phyloP scores from a whole-genome alignment of 2,113 vertebrate species.

The Otis tarda region DNA sequence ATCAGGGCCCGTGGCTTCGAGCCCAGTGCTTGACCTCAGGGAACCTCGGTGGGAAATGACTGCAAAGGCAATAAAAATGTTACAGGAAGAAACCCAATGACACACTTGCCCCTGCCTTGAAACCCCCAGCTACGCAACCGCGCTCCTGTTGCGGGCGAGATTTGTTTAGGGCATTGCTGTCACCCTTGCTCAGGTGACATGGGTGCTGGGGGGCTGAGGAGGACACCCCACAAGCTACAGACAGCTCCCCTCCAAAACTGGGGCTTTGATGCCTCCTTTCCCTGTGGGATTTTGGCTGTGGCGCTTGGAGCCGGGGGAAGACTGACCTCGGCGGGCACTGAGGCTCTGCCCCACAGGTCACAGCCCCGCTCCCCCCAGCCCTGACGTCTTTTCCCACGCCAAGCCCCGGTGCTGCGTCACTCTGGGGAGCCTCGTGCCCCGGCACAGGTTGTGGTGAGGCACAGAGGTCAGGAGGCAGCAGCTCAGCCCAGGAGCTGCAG shows the following conservation, averaged over 20 bases:
- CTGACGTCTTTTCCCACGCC: conserved; percentile 62
- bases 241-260: rapidly evolving
- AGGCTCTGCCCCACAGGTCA: not conserved
- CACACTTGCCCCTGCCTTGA: not conserved
- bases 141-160: rapidly evolving
- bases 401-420: conserved; percentile 48
- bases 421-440: not conserved
- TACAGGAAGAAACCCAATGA: not conserved
- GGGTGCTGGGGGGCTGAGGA: rapidly evolving
- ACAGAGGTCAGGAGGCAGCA: not conserved
- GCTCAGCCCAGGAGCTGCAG: not conserved
- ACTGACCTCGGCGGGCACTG: not conserved
- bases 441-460: not conserved
- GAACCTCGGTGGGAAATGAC: not conserved
- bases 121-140: not conserved
- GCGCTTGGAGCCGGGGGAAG: not conserved
- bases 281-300: not conserved
- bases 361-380: not conserved
- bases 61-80: not conserved
- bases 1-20: not conserved
- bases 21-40: not conserved
- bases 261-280: rapidly evolving
- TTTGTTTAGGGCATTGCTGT: not conserved
- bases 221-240: not conserved
- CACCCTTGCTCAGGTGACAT: not conserved